A percentile compares a stretch with the other conserved stretches of the same genome.
Conservation (phyloP, 1,140 invertebrate species). For the Euschistus heros region DNA sequence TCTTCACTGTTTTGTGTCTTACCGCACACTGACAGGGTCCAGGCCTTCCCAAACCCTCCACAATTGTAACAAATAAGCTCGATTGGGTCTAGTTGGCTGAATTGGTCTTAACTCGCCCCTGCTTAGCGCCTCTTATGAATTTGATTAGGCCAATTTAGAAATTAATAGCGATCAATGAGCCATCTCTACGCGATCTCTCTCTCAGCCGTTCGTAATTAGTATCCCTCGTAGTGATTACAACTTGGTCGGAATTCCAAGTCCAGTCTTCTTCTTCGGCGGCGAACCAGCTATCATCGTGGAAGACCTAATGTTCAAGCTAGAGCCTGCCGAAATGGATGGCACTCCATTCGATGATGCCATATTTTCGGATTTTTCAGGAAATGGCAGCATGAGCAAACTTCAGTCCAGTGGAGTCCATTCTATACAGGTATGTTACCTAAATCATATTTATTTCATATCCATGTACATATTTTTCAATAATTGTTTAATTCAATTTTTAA, state of each 20-base stretch:
- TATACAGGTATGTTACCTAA: conserved; percentile 61
- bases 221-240: neutral
- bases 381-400: conserved; percentile 38
- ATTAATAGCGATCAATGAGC: conserved; percentile 27
- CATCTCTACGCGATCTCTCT: neutral
- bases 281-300: conserved; percentile 4
- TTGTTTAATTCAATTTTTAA: too few species aligned
- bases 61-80: conserved; percentile 27
- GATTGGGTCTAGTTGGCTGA: conserved; percentile 25
- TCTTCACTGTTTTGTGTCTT: conserved; percentile 13
- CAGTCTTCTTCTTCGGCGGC: neutral
- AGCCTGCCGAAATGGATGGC: conserved; percentile 48
- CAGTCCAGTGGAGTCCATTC: conserved; percentile 43
- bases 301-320: conserved; percentile 18
- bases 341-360: conserved; percentile 62
- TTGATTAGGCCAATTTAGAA: conserved; percentile 28
- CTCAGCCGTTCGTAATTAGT: neutral
- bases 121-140: conserved; percentile 27
- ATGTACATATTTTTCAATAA: too few species aligned
- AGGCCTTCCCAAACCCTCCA: conserved; percentile 2
- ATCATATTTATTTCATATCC: neutral
- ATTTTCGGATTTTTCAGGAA: conserved; percentile 58
- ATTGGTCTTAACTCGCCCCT: conserved; percentile 27
- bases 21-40: conserved; percentile 19
- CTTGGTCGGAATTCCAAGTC: neutral